These are phyloP conservation scores for Gryon sp. DNA, from an alignment of 1,140 invertebrate species.

Conservation along the genomic window DNA sequence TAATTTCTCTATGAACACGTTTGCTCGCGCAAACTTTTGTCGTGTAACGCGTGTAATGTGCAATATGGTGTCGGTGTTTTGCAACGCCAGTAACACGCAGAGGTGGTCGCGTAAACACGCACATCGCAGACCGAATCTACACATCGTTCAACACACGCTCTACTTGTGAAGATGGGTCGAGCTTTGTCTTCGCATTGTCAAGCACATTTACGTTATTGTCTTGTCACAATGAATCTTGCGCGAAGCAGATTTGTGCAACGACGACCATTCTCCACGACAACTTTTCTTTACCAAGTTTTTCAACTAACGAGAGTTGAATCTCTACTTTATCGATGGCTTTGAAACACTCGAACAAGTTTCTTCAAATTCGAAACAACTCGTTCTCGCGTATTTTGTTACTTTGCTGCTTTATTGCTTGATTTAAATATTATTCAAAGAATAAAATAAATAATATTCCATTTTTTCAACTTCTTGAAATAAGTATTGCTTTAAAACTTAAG, in stretches of 20 bases:
- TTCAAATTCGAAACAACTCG: background rate
- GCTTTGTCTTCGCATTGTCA: background rate
- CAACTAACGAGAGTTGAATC: slow-evolving; percentile 1
- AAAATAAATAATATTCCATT: no score
- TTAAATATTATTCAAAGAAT: no score
- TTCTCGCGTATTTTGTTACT: no score
- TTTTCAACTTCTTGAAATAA: no score
- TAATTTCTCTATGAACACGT: slow-evolving; percentile 22
- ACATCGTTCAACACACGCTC: slow-evolving; percentile 38
- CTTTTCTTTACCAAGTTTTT: background rate
- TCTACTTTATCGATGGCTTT: slow-evolving; percentile 5
- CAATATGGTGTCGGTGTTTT: slow-evolving; percentile 41
- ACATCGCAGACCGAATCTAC: slow-evolving; percentile 24
- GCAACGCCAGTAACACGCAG: slow-evolving; percentile 26
- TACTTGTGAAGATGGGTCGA: no score
- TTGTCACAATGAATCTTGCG: slow-evolving; percentile 25
- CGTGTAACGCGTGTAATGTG: slow-evolving; percentile 37
- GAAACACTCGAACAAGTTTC: background rate
- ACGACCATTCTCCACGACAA: background rate
- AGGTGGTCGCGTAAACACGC: slow-evolving; percentile 54
- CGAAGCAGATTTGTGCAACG: slow-evolving; percentile 1
- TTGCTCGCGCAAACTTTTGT: slow-evolving; percentile 51
- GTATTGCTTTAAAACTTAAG: no score
- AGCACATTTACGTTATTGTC: slow-evolving; percentile 17
- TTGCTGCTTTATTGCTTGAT: no score